Conservation (phyloP, 2,797 vertebrate species). For the Hirundo rustica region DNA sequence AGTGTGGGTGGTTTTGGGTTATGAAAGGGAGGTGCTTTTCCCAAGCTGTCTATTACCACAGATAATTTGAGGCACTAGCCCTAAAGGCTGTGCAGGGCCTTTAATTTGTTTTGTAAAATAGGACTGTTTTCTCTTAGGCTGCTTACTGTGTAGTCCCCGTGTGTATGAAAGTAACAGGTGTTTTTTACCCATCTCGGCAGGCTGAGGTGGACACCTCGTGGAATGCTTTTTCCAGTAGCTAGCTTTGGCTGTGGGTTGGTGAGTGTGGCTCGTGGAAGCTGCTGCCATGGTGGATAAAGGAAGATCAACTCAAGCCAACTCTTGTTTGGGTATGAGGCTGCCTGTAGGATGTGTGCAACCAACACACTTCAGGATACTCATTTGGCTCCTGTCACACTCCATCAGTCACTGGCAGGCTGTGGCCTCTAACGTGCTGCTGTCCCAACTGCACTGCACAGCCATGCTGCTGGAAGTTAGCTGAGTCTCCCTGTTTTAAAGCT, state of each 20-base stretch:
- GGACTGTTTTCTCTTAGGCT: not conserved
- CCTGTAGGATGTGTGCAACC: not conserved
- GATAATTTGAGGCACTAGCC: not conserved
- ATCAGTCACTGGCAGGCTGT: not conserved
- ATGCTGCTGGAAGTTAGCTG: not conserved
- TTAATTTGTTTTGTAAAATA: not conserved
- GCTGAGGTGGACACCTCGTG: not conserved
- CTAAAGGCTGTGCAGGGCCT: not conserved
- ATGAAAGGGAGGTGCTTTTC: not conserved
- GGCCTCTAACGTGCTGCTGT: not conserved
- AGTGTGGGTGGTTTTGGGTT: not conserved
- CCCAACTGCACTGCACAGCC: not conserved
- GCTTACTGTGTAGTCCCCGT: accelerated
- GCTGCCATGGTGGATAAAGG: not conserved
- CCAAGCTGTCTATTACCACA: not conserved
- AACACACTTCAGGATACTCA: not conserved
- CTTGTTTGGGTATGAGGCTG: not conserved
- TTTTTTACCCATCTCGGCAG: not conserved
- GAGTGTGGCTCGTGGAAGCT: not conserved
- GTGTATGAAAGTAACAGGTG: not conserved
- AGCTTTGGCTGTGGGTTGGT: not conserved
- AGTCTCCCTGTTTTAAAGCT: not conserved
- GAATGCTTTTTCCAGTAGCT: not conserved
- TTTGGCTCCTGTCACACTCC: not conserved
- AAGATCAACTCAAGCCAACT: not conserved